Base-by-base conservation (phyloP, 2,888 invertebrate genomes). In the Ophioninae sp. region DNA sequence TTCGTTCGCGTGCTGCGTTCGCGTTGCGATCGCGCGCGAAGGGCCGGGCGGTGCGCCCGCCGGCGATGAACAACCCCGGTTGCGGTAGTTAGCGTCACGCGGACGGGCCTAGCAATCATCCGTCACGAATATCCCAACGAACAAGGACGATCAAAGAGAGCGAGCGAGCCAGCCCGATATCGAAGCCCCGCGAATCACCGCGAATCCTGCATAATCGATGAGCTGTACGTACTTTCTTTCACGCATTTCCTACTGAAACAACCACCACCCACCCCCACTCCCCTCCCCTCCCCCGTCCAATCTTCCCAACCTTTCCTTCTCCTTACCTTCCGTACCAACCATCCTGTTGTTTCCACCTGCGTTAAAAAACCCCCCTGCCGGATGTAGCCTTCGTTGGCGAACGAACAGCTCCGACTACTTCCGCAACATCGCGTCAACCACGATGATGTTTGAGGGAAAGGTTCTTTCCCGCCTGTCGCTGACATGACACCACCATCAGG, bases 81-180 rank as follows among this genome's bases (percentile, higher is more conserved):
- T 91, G 92, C 90, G 77, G 91, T 92, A 92, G 92, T 92, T 92
- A 91, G 88, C 91, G 91, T 92, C 91, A 92, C 91, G 91, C 91
- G 90, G 91, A 83, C 81, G 84, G 81, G 77, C 84, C 82, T 74
- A 84, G 73, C 81, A 85, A 85, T 85, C 84, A 85, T 86, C 74
- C 85, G 75, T 76, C 76, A 77, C 78, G 85, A 82, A 80, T 30
- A 30, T 80, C 69, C 78, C 37, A 63, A 67, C 67, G 67, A 67
- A 75, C 58, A 67, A 41, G 67, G 58, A 59, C 56, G 67, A 67
- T 76, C 58, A 39, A 69, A 83, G 59, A n/a, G 20, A 20, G 37
- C 51, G 41, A 41, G 44, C 22, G 61, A 64, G n/a, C 63, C 17
- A 64, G 61, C 56, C 64, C 51, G 61, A 20, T 56, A 39, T 6